A percentile compares a stretch with the other conserved stretches of the same genome.
Conservation (phyloP, 2,113 vertebrate species). For the Thoracochromis brauschi region DNA sequence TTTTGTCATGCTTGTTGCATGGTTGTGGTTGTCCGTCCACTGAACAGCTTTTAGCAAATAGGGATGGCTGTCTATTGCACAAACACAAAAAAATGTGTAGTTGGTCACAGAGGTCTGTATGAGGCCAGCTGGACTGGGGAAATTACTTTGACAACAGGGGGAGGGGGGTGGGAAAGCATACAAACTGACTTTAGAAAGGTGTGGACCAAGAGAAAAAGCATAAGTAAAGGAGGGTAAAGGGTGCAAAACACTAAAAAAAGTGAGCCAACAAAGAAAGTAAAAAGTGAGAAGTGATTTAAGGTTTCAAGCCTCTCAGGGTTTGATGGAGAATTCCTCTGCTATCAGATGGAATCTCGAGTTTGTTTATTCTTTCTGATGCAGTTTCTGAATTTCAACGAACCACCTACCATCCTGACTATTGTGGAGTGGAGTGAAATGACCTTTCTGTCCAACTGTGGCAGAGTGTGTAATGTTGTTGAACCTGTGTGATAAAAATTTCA, state of each 20-base stretch:
- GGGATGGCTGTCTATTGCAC: background rate
- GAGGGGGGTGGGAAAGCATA: background rate
- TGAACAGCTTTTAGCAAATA: background rate
- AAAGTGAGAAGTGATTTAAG: background rate
- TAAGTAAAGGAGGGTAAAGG: background rate
- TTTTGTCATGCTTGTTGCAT: background rate
- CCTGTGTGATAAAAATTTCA: background rate
- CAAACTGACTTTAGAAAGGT: background rate
- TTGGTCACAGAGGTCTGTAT: background rate
- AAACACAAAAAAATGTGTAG: background rate
- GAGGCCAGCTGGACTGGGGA: background rate
- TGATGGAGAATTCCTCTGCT: background rate
- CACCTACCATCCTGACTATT: background rate
- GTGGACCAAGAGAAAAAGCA: background rate
- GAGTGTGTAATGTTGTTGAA: background rate
- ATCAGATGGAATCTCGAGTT: background rate
- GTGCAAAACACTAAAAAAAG: background rate
- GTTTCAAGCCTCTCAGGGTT: background rate
- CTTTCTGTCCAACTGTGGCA: constrained; percentile 6
- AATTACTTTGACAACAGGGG: background rate
- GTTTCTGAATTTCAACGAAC: background rate
- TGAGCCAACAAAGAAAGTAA: background rate
- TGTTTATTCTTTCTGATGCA: constrained; percentile 6
- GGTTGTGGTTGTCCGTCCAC: background rate
- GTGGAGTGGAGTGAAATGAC: constrained; percentile 1